Conservation (phyloP, 2,113 vertebrate species). For the Chrysochloris asiatica region DNA sequence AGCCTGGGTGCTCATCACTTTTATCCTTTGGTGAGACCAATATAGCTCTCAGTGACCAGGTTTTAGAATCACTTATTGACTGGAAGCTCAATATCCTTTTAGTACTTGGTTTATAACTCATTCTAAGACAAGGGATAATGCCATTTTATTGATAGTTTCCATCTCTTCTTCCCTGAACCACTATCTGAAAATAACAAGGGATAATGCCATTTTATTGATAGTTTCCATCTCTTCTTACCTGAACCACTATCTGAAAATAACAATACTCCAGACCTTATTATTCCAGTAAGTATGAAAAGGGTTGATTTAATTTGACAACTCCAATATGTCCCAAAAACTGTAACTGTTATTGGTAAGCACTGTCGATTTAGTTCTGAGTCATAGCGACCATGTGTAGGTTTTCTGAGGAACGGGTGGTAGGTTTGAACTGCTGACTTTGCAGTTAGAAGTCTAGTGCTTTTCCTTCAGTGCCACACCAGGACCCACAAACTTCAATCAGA, state of each 20-base stretch:
- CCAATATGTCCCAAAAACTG: not conserved
- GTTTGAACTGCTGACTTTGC: too few species aligned
- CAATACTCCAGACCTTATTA: not conserved
- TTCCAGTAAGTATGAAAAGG: not conserved
- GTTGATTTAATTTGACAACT: not conserved
- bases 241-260: not conserved
- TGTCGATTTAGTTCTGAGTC: too few species aligned
- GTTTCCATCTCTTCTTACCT: not conserved
- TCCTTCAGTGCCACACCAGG: too few species aligned
- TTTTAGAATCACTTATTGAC: fast-evolving
- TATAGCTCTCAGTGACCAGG: not conserved
- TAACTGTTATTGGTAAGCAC: too few species aligned
- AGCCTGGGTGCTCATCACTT: not conserved
- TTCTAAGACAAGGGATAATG: fast-evolving
- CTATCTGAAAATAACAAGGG: not conserved
- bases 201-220: fast-evolving
- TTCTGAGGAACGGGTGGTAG: too few species aligned
- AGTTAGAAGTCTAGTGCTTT: too few species aligned
- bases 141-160: not conserved
- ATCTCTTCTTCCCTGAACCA: not conserved
- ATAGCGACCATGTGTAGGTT: too few species aligned
- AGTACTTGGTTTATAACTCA: not conserved
- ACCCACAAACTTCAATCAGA: not conserved
- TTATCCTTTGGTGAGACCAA: not conserved
- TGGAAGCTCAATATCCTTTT: too few species aligned